A percentile compares a stretch with the other conserved stretches of the same genome.
Evolutionary conservation across 1,140 invertebrate species (phyloP).

Genomic region (Drosophila parabipectinata): DNA sequence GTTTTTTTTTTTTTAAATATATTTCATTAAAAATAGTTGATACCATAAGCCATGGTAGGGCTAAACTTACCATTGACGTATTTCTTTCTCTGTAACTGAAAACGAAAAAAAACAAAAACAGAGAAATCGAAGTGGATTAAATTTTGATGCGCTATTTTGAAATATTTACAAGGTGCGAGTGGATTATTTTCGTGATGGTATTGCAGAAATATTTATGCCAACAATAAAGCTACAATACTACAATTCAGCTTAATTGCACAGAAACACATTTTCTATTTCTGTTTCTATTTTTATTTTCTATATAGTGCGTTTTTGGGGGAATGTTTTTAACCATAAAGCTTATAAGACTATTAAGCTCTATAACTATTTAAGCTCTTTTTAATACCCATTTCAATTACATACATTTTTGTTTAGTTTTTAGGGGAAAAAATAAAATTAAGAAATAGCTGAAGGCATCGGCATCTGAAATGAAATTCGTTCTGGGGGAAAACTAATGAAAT

Average conservation of each 20-base stretch:
- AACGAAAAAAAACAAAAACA: constrained; percentile 46
- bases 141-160: constrained; percentile 39
- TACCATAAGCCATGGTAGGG: neutral
- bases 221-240: neutral
- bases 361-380: no score
- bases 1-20: constrained; percentile 15
- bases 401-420: no score
- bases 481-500: constrained; percentile 11
- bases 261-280: neutral
- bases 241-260: neutral
- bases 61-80: constrained; percentile 92
- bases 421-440: no score
- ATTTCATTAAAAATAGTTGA: neutral
- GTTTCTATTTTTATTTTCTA: neutral
- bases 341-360: no score
- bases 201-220: constrained; percentile 5
- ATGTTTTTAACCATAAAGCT: no score
- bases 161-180: constrained; percentile 50
- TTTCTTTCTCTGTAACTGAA: constrained; percentile 94
- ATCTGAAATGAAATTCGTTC: constrained; percentile 5
- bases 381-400: no score
- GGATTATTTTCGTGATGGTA: constrained; percentile 19
- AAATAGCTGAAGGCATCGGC: no score
- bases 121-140: constrained; percentile 38
- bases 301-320: neutral